Conservation (phyloP, 2,888 invertebrate species). For the Endotricha flammealis region DNA sequence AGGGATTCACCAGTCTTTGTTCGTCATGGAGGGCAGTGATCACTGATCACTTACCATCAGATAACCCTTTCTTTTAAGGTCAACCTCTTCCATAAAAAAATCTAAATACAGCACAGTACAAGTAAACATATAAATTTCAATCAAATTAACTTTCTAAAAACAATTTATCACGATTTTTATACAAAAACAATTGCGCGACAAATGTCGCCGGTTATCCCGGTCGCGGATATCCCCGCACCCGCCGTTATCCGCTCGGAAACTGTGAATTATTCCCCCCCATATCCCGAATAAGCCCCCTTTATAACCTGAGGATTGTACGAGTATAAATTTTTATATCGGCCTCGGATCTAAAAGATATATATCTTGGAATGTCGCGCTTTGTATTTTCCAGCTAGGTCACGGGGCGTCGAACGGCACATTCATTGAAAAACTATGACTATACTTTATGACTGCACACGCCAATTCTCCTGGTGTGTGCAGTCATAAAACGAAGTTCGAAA, state of each 20-base stretch:
- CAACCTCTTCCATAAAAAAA: too few relatives aligned
- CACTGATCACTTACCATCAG: too few relatives aligned
- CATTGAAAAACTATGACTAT: too few relatives aligned
- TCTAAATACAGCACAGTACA: too few relatives aligned
- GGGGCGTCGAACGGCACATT: too few relatives aligned
- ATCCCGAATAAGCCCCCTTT: slow-evolving; percentile 47
- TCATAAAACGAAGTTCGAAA: too few relatives aligned
- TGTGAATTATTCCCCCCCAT: slow-evolving; percentile 32
- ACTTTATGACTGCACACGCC: too few relatives aligned
- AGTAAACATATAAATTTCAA: too few relatives aligned
- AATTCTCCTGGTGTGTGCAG: too few relatives aligned
- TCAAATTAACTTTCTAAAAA: slow-evolving; percentile 2
- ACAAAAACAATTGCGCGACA: slow-evolving; percentile 16
- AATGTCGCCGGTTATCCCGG: slow-evolving; percentile 5
- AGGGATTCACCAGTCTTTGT: too few relatives aligned
- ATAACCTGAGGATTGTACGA: slow-evolving; percentile 44
- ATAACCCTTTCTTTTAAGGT: too few relatives aligned
- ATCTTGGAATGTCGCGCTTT: slow-evolving; percentile 3
- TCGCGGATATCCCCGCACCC: slow-evolving; percentile 9
- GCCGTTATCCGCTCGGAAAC: slow-evolving; percentile 30
- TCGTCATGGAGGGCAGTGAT: too few relatives aligned
- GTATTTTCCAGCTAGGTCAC: neutral
- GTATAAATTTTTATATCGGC: slow-evolving; percentile 63
- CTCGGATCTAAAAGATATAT: slow-evolving; percentile 38
- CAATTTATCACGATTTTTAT: slow-evolving; percentile 1